A percentile compares a stretch with the other conserved stretches of the same genome.
Conservation (phyloP, 2,888 invertebrate genomes). For the Polydrusus pterygomalis region DNA sequence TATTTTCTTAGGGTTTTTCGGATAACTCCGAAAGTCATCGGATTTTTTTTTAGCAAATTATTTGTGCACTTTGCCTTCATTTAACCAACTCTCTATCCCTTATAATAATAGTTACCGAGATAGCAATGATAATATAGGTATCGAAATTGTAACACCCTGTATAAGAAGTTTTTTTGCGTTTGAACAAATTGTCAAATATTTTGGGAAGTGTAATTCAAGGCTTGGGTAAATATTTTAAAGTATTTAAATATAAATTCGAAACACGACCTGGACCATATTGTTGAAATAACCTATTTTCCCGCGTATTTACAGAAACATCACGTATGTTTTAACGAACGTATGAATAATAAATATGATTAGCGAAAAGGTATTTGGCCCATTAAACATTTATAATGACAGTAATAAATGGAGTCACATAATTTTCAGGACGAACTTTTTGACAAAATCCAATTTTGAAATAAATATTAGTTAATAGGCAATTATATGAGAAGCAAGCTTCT, state of each 20-base stretch:
- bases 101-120: too few species aligned
- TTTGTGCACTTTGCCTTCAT: too few species aligned
- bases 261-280: slow-evolving; percentile 51
- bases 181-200: background rate
- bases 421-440: slow-evolving; percentile 21
- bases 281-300: slow-evolving; percentile 52
- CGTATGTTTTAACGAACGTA: slow-evolving; percentile 49
- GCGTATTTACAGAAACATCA: slow-evolving; percentile 54
- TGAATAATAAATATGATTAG: slow-evolving; percentile 38
- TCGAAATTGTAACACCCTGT: too few species aligned
- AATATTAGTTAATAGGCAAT: background rate
- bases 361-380: slow-evolving; percentile 49
- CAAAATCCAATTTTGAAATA: too few species aligned
- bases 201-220: slow-evolving; percentile 1
- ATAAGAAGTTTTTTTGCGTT: too few species aligned
- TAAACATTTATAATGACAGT: slow-evolving; percentile 38
- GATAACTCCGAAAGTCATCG: too few species aligned
- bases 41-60: too few species aligned
- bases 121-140: too few species aligned
- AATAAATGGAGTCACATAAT: slow-evolving; percentile 44
- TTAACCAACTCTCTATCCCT: too few species aligned
- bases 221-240: slow-evolving; percentile 39
- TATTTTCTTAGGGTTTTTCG: too few species aligned
- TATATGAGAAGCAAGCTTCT: too few species aligned
- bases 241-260: slow-evolving; percentile 39